Evolutionary conservation across 2,113 vertebrate species (phyloP).

Genomic region (Columba livia): DNA sequence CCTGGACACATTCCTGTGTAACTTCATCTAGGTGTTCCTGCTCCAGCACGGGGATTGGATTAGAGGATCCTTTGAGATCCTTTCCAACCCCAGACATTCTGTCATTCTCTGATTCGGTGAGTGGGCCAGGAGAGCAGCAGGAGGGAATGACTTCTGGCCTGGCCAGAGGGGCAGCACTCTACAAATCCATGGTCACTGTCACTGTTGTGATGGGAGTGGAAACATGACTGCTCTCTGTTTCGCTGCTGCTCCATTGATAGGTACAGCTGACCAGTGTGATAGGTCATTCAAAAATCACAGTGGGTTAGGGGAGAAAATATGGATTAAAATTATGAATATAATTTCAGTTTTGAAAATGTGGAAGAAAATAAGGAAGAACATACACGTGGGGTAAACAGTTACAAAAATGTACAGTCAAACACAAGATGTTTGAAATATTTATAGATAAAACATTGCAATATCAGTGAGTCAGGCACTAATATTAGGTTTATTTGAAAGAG

Average conservation of each 20-base stretch:
- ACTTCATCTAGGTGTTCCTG: too few species aligned
- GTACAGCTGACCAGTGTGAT: not conserved
- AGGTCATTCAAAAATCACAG: not conserved
- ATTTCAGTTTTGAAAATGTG: not conserved
- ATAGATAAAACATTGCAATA: not conserved
- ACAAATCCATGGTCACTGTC: not conserved
- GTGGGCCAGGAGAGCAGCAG: not conserved
- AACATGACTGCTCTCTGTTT: rapidly evolving
- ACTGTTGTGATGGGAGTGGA: not conserved
- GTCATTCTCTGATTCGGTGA: not conserved
- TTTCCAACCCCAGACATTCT: too few species aligned
- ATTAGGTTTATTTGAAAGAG: not conserved
- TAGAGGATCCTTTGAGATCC: too few species aligned
- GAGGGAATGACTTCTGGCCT: not conserved
- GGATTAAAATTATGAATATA: not conserved
- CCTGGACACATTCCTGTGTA: too few species aligned
- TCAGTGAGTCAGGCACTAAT: not conserved
- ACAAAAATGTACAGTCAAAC: not conserved
- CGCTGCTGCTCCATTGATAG: not conserved
- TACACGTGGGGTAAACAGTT: not conserved
- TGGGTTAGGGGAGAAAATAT: not conserved
- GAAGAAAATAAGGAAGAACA: not conserved
- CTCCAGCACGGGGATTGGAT: too few species aligned
- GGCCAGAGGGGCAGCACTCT: rapidly evolving
- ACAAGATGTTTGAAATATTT: not conserved